These are phyloP conservation scores for Agrochola circellaris DNA, from an alignment of 2,888 invertebrate species.

Conservation along the genomic window DNA sequence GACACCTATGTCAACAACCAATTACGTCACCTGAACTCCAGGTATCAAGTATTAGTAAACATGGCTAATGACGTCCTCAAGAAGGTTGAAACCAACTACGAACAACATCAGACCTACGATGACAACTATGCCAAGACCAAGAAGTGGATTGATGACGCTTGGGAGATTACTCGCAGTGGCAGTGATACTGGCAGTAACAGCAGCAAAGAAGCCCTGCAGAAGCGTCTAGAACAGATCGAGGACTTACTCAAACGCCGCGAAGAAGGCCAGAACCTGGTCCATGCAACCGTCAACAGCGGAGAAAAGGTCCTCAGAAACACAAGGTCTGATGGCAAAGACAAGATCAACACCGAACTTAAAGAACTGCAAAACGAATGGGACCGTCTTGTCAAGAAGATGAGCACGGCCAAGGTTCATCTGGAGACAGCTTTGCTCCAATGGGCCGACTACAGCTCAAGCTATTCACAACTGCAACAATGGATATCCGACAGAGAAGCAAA, in stretches of 20 bases:
- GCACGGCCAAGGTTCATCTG: slow-evolving; percentile 96
- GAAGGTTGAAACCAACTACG: slow-evolving; percentile 96
- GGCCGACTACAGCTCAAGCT: slow-evolving; percentile 98
- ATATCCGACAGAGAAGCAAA: slow-evolving; percentile 98
- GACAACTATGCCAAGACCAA: slow-evolving; percentile 94
- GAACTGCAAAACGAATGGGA: slow-evolving; percentile 98
- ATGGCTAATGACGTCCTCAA: slow-evolving; percentile 97
- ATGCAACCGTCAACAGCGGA: slow-evolving; percentile 96
- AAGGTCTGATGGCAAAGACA: slow-evolving; percentile 96
- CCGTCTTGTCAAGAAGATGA: slow-evolving; percentile 96
- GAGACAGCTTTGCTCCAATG: slow-evolving; percentile 98
- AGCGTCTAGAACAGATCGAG: slow-evolving; percentile 94
- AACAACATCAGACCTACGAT: slow-evolving; percentile 96
- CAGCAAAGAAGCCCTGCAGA: slow-evolving; percentile 95
- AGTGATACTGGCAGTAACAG: slow-evolving; percentile 95
- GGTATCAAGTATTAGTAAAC: slow-evolving; percentile 97
- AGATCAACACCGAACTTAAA: slow-evolving; percentile 96
- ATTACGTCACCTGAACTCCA: slow-evolving; percentile 95
- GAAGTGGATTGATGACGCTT: slow-evolving; percentile 96
- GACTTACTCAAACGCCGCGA: slow-evolving; percentile 95
- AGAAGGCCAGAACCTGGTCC: slow-evolving; percentile 96
- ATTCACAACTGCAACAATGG: slow-evolving; percentile 98
- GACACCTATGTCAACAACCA: slow-evolving; percentile 97
- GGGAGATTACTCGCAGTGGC: slow-evolving; percentile 95
- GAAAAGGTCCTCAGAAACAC: slow-evolving; percentile 97